Conservation (phyloP, 2,113 vertebrate species). For the Paratilapia polleni region DNA sequence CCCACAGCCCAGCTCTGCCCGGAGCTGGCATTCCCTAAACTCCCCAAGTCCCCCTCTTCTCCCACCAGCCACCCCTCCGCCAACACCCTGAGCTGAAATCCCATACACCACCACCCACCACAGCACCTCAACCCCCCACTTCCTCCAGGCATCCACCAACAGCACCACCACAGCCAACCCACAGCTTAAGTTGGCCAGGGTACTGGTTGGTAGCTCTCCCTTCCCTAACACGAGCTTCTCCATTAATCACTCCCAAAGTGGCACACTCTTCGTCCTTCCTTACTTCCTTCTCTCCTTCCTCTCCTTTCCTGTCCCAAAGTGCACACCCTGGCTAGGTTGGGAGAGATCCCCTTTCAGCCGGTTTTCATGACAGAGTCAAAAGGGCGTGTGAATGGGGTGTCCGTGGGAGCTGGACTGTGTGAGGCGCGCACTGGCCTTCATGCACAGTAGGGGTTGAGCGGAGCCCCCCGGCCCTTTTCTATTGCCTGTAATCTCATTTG, state of each 20-base stretch:
- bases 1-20: conserved; percentile 88
- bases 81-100: conserved; percentile 72
- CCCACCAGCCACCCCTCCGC: conserved; percentile 72
- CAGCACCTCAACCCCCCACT: conserved; percentile 45
- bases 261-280: conserved; percentile 26
- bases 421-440: conserved; percentile 86
- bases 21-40: conserved; percentile 92
- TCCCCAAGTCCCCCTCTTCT: conserved; percentile 71
- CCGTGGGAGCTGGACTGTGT: conserved; percentile 87
- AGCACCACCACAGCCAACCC: conserved; percentile 27
- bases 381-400: conserved; percentile 98
- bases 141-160: conserved; percentile 57
- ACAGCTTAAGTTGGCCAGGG: conserved; percentile 24
- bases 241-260: conserved; percentile 53
- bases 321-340: conserved; percentile 70
- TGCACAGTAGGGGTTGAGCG: conserved; percentile 95
- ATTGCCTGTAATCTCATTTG: conserved; percentile 92
- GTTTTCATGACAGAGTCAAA: conserved; percentile 90
- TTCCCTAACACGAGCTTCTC: conserved; percentile 13
- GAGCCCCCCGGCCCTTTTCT: conserved; percentile 91
- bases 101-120: conserved; percentile 68
- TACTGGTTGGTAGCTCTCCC: conserved; percentile 69
- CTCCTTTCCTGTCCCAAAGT: conserved; percentile 58
- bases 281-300: conserved; percentile 17
- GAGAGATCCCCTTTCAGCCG: conserved; percentile 84